Evolutionary conservation across 2,888 invertebrate species (phyloP).

Genomic region (Chymomyza amoena): DNA sequence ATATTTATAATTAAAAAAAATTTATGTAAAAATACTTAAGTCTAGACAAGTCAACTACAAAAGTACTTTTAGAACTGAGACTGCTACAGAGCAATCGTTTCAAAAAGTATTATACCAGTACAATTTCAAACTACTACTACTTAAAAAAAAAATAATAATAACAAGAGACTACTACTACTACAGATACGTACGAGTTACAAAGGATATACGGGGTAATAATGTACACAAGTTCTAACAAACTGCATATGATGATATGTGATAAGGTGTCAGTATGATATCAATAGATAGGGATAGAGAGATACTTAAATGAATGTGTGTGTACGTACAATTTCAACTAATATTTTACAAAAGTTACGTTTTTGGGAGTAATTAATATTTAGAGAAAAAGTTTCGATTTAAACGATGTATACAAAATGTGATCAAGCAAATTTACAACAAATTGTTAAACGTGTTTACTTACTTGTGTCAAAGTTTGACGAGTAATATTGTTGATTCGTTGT

Average conservation of each 20-base stretch:
- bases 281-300: conserved; percentile 31
- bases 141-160: neutral
- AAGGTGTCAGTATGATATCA: conserved; percentile 30
- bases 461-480: conserved; percentile 87
- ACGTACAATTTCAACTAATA: conserved; percentile 45
- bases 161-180: neutral
- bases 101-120: neutral
- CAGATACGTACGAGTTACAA: conserved; percentile 26
- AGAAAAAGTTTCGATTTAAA: conserved; percentile 5
- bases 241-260: conserved; percentile 36
- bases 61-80: conserved; percentile 40
- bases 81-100: conserved; percentile 26
- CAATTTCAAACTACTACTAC: neutral
- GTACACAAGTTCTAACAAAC: conserved; percentile 40
- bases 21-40: neutral
- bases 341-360: conserved; percentile 48
- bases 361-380: neutral
- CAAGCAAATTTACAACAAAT: conserved; percentile 39
- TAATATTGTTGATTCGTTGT: conserved; percentile 86
- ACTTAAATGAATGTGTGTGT: conserved; percentile 27
- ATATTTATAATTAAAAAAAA: neutral
- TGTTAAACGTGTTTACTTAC: conserved; percentile 80
- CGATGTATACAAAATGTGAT: conserved; percentile 25
- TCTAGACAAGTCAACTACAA: neutral
- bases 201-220: conserved; percentile 20